Percentiles rank a stretch among this genome's conserved stretches.
These are phyloP conservation scores for Syngnathus acus DNA, from an alignment of 2,797 vertebrate genomes.

Conservation along the genomic window DNA sequence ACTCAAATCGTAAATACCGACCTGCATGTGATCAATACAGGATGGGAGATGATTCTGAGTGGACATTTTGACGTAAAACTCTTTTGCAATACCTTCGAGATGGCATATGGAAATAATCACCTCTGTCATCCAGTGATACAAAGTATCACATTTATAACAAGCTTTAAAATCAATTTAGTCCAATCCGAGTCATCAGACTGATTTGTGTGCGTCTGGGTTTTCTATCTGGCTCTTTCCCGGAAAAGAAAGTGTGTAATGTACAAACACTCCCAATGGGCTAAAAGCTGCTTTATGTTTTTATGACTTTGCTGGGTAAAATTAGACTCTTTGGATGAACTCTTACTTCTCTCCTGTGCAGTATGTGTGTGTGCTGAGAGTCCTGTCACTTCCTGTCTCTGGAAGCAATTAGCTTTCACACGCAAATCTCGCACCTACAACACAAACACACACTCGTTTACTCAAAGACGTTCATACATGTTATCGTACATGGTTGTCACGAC, in stretches of 20 bases:
- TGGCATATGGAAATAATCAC: background rate
- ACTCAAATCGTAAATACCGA: background rate
- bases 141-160: background rate
- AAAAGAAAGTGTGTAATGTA: background rate
- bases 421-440: constrained; percentile 39
- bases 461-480: constrained; percentile 3
- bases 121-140: background rate
- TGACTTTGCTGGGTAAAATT: constrained; percentile 36
- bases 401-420: constrained; percentile 66
- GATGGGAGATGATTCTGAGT: no score
- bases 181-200: background rate
- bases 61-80: no score
- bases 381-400: constrained; percentile 67
- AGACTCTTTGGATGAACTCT: constrained; percentile 45
- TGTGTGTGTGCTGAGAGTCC: constrained; percentile 39
- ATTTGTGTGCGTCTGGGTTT: background rate
- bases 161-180: background rate
- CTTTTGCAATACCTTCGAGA: background rate
- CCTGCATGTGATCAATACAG: background rate
- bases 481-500: no score
- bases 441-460: constrained; percentile 14
- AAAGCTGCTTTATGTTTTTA: constrained; percentile 55
- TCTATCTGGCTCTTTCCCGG: background rate
- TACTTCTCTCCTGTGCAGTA: constrained; percentile 42
- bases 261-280: constrained; percentile 23